Evolutionary conservation across 2,113 vertebrate species (phyloP).

Genomic region (Stictonetta naevosa): DNA sequence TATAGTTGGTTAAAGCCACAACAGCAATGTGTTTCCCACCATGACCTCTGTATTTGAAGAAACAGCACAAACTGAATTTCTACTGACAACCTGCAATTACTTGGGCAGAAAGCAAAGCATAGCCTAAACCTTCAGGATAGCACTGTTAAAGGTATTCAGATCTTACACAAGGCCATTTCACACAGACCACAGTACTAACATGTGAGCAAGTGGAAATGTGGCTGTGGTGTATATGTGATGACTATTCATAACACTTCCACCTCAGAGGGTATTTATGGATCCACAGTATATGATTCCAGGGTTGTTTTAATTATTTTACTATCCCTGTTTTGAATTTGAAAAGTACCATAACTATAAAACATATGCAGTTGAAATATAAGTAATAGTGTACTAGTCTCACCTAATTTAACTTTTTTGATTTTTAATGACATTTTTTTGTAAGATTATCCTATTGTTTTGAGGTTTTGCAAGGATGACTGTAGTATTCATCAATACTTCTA

Average conservation of each 20-base stretch:
- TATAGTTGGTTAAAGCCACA: not conserved
- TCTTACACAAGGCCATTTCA: not conserved
- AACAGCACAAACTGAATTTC: constrained; percentile 18
- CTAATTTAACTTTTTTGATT: not conserved
- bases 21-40: not conserved
- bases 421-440: not conserved
- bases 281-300: not conserved
- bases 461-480: not conserved
- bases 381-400: not conserved
- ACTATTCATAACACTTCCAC: not conserved
- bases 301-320: not conserved
- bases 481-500: not conserved
- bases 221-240: not conserved
- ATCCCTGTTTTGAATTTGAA: not conserved
- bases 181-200: not conserved
- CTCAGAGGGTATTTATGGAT: not conserved
- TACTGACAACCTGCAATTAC: constrained; percentile 14
- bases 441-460: not conserved
- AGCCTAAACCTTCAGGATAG: not conserved
- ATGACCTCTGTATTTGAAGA: not conserved
- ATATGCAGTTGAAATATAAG: not conserved
- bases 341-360: not conserved
- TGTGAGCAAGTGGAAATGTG: not conserved
- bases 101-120: constrained; percentile 7
- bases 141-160: not conserved